Conservation (phyloP, 2,797 vertebrate species). For the Lacerta viridis region DNA sequence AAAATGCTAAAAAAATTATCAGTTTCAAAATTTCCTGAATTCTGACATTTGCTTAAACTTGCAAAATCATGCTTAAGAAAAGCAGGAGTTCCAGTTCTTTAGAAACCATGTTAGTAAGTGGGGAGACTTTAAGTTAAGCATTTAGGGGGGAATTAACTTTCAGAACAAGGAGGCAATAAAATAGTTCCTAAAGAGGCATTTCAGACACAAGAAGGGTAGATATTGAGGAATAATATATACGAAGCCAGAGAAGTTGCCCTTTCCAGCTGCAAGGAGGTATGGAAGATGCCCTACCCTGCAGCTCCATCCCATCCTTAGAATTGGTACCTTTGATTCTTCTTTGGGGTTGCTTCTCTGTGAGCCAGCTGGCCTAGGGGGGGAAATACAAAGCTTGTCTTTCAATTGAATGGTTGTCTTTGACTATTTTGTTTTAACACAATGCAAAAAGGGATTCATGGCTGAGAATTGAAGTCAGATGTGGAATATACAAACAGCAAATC, state of each 20-base stretch:
- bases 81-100: not conserved
- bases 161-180: not conserved
- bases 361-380: not conserved
- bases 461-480: not conserved
- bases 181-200: not conserved
- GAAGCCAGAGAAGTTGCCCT: not conserved
- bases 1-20: not conserved
- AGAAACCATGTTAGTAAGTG: not conserved
- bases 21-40: constrained; percentile 2
- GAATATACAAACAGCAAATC: constrained; percentile 22
- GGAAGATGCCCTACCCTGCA: not conserved
- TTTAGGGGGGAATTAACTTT: not conserved
- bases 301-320: not conserved
- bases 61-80: not conserved
- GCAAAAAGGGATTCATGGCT: not conserved
- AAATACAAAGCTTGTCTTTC: constrained; percentile 6
- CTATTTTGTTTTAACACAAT: not conserved
- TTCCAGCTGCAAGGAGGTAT: not conserved
- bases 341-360: not conserved
- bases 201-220: not conserved
- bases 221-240: not conserved
- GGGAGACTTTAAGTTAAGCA: not conserved
- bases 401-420: not conserved
- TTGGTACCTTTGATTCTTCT: constrained; percentile 8
- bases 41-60: not conserved